Conservation (phyloP, 2,888 invertebrate species). For the Tanytarsus gracilentus region DNA sequence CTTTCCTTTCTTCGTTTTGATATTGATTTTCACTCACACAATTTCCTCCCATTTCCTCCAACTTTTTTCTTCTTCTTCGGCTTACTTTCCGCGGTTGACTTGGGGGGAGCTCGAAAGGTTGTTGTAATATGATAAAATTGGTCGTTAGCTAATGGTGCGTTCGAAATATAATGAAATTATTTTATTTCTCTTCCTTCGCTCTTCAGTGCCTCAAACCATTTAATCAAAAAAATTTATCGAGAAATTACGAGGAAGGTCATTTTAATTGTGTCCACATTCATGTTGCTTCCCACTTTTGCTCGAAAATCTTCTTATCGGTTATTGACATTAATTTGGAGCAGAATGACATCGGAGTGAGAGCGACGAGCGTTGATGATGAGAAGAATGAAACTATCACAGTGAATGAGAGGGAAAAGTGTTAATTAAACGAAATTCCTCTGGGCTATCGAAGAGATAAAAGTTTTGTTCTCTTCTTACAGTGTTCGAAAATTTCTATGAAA, state of each 20-base stretch:
- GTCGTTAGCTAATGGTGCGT: constrained; percentile 10
- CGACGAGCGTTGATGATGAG: not conserved
- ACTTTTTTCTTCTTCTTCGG: not conserved
- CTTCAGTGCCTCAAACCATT: not conserved
- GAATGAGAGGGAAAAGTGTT: constrained; percentile 1
- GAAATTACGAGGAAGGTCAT: constrained; percentile 1
- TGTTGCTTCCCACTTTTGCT: no score
- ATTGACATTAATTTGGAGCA: constrained; percentile 4
- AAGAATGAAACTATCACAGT: not conserved
- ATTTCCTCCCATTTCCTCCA: no score
- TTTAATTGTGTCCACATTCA: no score
- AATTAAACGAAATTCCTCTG: constrained; percentile 7
- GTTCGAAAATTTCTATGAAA: not conserved
- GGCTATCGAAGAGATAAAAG: not conserved
- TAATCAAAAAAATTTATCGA: not conserved
- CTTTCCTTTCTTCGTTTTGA: no score
- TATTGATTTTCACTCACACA: constrained; percentile 6
- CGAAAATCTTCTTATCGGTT: constrained; percentile 3
- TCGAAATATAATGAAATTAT: constrained; percentile 5
- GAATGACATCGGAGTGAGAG: not conserved
- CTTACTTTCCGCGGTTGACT: not conserved
- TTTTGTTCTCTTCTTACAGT: not conserved
- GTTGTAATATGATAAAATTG: constrained; percentile 1
- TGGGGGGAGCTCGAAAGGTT: not conserved
- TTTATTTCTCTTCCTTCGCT: not conserved